Conservation (phyloP, 1,140 invertebrate genomes). For the Lasioglossum baleicum region DNA sequence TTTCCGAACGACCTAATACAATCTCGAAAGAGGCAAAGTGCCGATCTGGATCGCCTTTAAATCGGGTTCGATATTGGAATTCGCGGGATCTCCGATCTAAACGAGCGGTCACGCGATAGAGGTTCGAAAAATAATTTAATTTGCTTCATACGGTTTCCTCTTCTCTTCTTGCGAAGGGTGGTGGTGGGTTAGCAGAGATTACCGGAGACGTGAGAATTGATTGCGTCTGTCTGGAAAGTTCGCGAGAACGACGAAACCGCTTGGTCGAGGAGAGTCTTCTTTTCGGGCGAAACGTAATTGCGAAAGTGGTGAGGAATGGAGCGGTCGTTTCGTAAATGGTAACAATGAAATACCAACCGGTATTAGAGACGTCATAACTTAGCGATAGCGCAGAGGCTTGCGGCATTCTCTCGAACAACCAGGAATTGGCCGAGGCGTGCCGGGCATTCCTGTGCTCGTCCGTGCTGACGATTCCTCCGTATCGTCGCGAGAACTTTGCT, state of each 20-base stretch:
- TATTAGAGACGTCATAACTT: slow-evolving; percentile 62
- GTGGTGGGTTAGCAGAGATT: neutral
- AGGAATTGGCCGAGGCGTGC: slow-evolving; percentile 56
- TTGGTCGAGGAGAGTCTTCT: neutral
- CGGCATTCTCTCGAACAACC: slow-evolving; percentile 55
- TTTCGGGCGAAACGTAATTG: slow-evolving; percentile 1
- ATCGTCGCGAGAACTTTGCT: slow-evolving; percentile 36
- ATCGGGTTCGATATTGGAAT: neutral
- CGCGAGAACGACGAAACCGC: too few species aligned
- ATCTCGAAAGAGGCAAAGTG: too few species aligned
- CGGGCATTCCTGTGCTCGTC: slow-evolving; percentile 50
- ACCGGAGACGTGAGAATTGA: neutral
- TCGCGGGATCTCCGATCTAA: neutral
- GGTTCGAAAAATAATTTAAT: neutral
- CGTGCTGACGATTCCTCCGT: slow-evolving; percentile 2
- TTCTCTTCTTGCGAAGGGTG: neutral
- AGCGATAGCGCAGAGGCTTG: slow-evolving; percentile 35
- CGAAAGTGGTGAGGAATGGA: slow-evolving; percentile 20
- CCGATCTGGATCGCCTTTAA: too few species aligned
- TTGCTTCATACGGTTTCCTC: too few species aligned
- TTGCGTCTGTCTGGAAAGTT: neutral
- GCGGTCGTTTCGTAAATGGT: slow-evolving; percentile 49
- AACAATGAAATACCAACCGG: slow-evolving; percentile 57
- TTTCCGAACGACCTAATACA: too few species aligned
- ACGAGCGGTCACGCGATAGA: neutral